Percentiles rank a stretch among this genome's conserved stretches.
These are phyloP conservation scores for Raja brachyura DNA, from an alignment of 2,113 vertebrate genomes.

Conservation along the genomic window DNA sequence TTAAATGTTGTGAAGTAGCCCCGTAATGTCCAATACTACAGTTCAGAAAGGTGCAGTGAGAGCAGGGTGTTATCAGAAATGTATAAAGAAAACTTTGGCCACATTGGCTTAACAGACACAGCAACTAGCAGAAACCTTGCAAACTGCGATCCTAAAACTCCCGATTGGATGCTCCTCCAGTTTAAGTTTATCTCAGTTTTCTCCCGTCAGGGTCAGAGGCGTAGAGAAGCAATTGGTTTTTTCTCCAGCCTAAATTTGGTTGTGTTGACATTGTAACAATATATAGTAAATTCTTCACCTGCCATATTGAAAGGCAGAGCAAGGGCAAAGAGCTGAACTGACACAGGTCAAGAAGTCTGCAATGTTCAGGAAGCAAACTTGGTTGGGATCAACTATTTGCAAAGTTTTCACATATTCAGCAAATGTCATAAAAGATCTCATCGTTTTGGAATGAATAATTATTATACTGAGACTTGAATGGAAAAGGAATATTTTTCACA, in stretches of 20 bases:
- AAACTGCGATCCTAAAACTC: background rate
- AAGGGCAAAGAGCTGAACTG: slow-evolving; percentile 16
- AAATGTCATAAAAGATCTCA: background rate
- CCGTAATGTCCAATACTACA: background rate
- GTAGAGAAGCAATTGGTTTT: background rate
- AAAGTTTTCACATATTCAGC: background rate
- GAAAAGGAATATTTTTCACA: background rate
- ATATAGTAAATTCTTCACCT: background rate
- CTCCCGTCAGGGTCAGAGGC: background rate
- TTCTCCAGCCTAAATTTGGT: slow-evolving; percentile 14
- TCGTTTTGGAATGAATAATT: background rate
- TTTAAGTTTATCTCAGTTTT: background rate
- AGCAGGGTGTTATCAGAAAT: background rate
- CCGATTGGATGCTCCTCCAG: background rate
- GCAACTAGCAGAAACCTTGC: background rate
- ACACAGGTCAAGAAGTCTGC: background rate
- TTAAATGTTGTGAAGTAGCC: background rate
- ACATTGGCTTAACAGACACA: background rate
- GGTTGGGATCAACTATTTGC: background rate
- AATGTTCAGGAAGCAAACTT: slow-evolving; percentile 5
- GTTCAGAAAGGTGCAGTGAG: background rate
- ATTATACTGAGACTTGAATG: background rate
- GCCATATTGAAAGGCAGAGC: slow-evolving; percentile 1
- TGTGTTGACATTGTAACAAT: slow-evolving; percentile 24
- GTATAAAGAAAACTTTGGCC: background rate